These are phyloP conservation scores for Unio delphinus DNA, from an alignment of 2,888 invertebrate genomes.

Conservation along the genomic window DNA sequence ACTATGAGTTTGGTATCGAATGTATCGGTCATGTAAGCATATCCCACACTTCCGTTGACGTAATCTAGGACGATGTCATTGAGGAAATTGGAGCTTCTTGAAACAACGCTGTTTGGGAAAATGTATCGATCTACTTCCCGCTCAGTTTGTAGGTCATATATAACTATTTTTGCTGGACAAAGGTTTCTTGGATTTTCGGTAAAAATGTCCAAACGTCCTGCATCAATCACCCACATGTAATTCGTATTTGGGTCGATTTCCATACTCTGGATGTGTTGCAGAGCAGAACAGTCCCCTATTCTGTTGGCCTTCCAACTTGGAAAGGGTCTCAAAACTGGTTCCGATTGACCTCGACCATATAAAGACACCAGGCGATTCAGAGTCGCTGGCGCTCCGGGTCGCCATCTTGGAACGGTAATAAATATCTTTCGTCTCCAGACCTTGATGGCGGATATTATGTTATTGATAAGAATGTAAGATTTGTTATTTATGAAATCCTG, in stretches of 20 bases:
- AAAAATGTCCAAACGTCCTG: constrained; percentile 21
- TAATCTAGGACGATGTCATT: constrained; percentile 35
- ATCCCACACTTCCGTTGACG: constrained; percentile 15
- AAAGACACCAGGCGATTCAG: constrained; percentile 18
- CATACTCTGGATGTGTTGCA: constrained; percentile 40
- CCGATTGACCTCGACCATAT: neutral
- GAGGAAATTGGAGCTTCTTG: constrained; percentile 22
- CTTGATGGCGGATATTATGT: constrained; percentile 40
- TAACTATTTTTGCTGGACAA: constrained; percentile 33
- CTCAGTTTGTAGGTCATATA: constrained; percentile 15
- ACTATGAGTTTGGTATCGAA: constrained; percentile 21
- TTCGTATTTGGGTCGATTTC: constrained; percentile 35
- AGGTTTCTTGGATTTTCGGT: constrained; percentile 10
- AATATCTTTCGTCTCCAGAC: constrained; percentile 35
- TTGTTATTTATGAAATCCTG: constrained; percentile 13
- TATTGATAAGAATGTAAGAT: constrained; percentile 32
- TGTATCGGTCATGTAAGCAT: constrained; percentile 34
- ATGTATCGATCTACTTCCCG: constrained; percentile 9
- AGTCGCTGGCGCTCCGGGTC: constrained; percentile 39
- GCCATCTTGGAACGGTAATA: constrained; percentile 49
- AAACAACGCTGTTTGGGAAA: constrained; percentile 28
- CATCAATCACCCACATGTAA: constrained; percentile 43
- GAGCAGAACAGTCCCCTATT: constrained; percentile 21
- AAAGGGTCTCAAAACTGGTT: constrained; percentile 21
- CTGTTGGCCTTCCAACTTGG: constrained; percentile 27